Percentiles rank a stretch among this genome's conserved stretches.
These are phyloP conservation scores for Lasioglossum lativentre DNA, from an alignment of 2,888 invertebrate species.

Conservation along the genomic window DNA sequence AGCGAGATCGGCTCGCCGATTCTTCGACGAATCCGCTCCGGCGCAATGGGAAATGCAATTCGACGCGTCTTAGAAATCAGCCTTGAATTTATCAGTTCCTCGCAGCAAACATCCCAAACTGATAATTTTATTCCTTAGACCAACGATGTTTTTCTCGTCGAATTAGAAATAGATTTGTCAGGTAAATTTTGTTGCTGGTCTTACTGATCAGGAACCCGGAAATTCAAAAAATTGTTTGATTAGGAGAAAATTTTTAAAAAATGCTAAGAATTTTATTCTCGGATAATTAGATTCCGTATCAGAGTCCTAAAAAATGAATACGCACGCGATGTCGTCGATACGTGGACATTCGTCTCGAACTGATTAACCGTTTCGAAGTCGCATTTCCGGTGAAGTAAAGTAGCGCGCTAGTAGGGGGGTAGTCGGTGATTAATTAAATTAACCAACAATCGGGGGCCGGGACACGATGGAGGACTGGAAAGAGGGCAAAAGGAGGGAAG, in stretches of 20 bases:
- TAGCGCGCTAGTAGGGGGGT: conserved; percentile 4
- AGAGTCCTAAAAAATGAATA: background rate
- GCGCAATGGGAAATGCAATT: background rate
- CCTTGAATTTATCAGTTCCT: background rate
- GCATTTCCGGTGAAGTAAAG: background rate
- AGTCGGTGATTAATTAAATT: conserved; percentile 55
- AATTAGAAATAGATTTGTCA: too few species aligned
- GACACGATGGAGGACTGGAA: conserved; percentile 34
- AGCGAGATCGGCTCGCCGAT: background rate
- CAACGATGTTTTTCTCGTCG: too few species aligned
- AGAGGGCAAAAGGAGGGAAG: conserved; percentile 17
- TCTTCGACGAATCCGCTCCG: background rate
- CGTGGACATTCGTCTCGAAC: too few species aligned
- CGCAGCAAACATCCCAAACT: background rate
- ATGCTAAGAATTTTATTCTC: background rate
- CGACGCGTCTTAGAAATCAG: background rate
- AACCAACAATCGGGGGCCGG: conserved; percentile 35
- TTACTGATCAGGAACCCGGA: too few species aligned
- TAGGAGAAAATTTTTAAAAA: background rate
- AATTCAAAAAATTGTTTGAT: too few species aligned
- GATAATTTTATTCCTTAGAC: background rate
- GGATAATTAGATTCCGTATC: background rate
- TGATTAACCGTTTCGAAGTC: background rate
- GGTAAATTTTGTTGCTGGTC: too few species aligned
- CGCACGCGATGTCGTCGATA: background rate